phyloP scores from a whole-genome alignment of 2,113 vertebrate genomes.

The Ploceus nigricollis region DNA sequence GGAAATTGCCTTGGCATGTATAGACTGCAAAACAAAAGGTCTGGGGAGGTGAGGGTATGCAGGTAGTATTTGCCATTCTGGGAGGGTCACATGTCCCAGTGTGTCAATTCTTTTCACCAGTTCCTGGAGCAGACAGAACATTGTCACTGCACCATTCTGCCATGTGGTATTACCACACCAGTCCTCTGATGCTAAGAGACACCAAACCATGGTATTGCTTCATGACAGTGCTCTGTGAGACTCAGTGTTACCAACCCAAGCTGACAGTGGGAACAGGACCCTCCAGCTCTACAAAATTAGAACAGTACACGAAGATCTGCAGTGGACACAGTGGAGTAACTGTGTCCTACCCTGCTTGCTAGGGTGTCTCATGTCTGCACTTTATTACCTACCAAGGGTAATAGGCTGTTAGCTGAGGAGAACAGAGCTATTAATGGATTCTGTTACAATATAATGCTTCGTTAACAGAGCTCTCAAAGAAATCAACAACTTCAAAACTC shows the following conservation, averaged over 20 bases:
- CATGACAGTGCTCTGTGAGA: not conserved
- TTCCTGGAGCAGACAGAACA: not conserved
- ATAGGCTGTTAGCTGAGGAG: constrained; percentile 12
- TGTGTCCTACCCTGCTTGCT: not conserved
- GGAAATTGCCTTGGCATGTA: not conserved
- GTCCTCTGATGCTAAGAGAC: rapidly evolving
- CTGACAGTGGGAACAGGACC: not conserved
- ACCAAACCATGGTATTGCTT: not conserved
- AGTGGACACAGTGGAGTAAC: not conserved
- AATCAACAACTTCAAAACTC: constrained; percentile 62
- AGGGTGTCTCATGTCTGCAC: rapidly evolving
- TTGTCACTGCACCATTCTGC: not conserved
- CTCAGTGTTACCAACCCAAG: not conserved
- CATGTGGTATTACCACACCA: rapidly evolving
- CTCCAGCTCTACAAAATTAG: not conserved
- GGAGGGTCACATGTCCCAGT: not conserved
- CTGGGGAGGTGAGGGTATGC: not conserved
- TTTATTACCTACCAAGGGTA: not conserved
- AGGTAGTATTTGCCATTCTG: not conserved
- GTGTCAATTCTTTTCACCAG: not conserved
- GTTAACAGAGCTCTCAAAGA: constrained; percentile 53
- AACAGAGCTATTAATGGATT: constrained; percentile 29
- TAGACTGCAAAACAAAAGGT: not conserved
- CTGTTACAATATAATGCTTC: constrained; percentile 51
- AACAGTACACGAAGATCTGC: not conserved